Evolutionary conservation across 2,113 vertebrate genomes (phyloP).

Genomic region (Corvus moneduloides): DNA sequence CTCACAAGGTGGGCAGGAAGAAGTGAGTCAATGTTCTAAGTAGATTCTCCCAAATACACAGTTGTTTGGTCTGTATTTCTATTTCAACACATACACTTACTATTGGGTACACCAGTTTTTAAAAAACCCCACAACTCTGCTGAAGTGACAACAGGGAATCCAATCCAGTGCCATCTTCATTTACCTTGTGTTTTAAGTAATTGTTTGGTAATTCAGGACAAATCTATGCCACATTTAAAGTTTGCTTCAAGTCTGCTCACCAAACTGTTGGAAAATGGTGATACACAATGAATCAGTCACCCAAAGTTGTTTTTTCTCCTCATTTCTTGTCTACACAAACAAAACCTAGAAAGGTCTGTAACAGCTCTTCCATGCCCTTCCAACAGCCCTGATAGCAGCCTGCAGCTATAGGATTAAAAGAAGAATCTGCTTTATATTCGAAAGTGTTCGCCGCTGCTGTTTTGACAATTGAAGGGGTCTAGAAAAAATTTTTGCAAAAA

Average conservation of each 20-base stretch:
- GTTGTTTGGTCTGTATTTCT: neutral
- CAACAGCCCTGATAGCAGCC: neutral
- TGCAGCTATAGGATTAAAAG: neutral
- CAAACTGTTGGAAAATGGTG: neutral
- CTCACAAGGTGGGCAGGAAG: neutral
- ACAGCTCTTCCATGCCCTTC: neutral
- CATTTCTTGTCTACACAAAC: neutral
- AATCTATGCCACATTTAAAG: neutral
- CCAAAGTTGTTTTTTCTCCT: neutral
- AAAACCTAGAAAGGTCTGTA: neutral
- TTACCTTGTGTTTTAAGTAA: neutral
- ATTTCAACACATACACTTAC: neutral
- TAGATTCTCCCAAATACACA: neutral
- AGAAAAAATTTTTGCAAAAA: neutral
- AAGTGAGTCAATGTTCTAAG: rapidly evolving
- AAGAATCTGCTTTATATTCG: neutral
- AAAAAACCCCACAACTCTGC: neutral
- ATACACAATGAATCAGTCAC: neutral
- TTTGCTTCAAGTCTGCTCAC: neutral
- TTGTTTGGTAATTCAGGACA: neutral
- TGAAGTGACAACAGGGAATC: neutral
- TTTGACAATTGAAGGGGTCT: rapidly evolving
- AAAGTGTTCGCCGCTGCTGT: neutral
- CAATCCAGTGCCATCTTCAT: neutral
- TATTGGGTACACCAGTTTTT: neutral